A percentile compares a stretch with the other conserved stretches of the same genome.
Evolutionary conservation across 2,888 invertebrate genomes (phyloP).

Genomic region (Schizotus pectinicornis): DNA sequence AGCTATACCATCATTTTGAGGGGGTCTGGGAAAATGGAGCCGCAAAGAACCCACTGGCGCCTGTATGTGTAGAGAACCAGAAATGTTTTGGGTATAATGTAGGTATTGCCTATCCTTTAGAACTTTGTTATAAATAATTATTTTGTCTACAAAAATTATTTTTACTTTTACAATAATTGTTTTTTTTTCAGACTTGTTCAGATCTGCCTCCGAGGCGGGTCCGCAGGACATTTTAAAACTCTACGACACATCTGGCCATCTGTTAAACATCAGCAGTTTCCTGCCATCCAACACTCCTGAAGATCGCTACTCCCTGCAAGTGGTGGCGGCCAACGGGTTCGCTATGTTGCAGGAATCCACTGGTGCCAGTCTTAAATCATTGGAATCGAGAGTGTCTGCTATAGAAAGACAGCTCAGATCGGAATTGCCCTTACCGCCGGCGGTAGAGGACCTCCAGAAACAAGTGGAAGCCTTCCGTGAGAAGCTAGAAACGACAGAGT

Average conservation of each 20-base stretch:
- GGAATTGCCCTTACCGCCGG: constrained; percentile 62
- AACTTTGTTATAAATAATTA: too few relatives aligned
- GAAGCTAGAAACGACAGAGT: constrained; percentile 67
- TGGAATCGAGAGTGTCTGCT: constrained; percentile 65
- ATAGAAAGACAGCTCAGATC: constrained; percentile 64
- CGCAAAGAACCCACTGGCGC: too few relatives aligned
- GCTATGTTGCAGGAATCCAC: constrained; percentile 56
- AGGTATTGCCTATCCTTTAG: not conserved
- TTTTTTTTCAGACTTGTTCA: constrained; percentile 66
- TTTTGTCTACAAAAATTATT: too few relatives aligned
- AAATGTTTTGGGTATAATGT: too few relatives aligned
- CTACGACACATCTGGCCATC: constrained; percentile 64
- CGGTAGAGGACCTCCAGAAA: constrained; percentile 63
- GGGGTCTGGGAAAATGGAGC: too few relatives aligned
- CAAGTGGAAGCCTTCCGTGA: constrained; percentile 66
- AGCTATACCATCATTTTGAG: too few relatives aligned
- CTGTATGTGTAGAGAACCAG: too few relatives aligned
- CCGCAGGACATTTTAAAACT: constrained; percentile 72
- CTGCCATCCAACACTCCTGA: constrained; percentile 65
- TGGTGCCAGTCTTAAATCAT: constrained; percentile 61
- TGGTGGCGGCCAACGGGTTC: constrained; percentile 56
- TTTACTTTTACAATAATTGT: too few relatives aligned
- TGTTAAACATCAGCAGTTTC: constrained; percentile 67
- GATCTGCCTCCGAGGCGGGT: constrained; percentile 71
- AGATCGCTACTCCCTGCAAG: constrained; percentile 56